These are phyloP conservation scores for Muntiacus reevesi DNA, from an alignment of 2,113 vertebrate species.

Conservation along the genomic window DNA sequence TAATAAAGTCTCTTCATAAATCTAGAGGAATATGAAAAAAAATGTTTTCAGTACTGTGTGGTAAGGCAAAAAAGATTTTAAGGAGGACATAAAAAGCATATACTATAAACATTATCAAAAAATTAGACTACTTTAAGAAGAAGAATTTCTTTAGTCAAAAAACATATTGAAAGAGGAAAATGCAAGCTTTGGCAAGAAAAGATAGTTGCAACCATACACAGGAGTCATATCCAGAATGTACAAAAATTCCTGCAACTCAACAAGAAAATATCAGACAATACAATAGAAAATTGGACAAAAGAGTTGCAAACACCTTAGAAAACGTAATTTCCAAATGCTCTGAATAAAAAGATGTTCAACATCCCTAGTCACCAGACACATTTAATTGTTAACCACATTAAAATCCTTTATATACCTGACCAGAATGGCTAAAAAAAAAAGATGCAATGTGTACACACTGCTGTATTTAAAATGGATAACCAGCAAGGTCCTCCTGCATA, in stretches of 20 bases:
- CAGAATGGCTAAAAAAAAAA: background rate
- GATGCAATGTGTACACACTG: background rate
- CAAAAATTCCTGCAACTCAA: background rate
- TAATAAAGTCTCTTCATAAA: background rate
- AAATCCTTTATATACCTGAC: background rate
- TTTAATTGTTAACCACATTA: background rate
- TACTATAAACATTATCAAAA: background rate
- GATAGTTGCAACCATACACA: background rate
- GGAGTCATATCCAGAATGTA: background rate
- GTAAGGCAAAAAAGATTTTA: background rate
- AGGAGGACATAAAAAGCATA: background rate
- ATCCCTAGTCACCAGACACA: background rate
- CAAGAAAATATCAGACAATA: background rate
- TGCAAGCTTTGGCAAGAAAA: background rate
- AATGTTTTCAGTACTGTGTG: background rate
- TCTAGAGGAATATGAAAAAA: background rate
- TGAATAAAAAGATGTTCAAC: background rate
- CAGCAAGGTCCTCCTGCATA: background rate
- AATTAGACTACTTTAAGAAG: background rate
- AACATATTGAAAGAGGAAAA: background rate
- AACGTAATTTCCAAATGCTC: background rate
- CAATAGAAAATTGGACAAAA: background rate
- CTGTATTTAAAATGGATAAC: background rate
- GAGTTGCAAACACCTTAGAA: background rate
- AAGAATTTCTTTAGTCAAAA: background rate